Conservation (phyloP, 2,888 invertebrate species). For the Apotomis capreana region DNA sequence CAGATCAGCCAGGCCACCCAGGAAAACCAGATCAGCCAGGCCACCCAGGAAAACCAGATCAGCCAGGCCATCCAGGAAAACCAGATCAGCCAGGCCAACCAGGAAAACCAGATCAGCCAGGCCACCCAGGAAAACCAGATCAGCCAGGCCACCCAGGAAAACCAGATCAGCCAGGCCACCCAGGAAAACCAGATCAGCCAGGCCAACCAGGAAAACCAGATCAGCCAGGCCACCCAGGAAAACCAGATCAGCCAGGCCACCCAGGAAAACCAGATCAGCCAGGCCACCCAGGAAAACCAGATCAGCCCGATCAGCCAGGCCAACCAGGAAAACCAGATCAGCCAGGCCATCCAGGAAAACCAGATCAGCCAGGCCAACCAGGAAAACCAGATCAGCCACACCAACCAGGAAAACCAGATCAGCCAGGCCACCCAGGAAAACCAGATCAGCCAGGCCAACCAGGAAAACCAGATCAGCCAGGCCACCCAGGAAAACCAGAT, state of each 20-base stretch:
- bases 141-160: not conserved
- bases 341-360: not conserved
- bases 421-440: too few species aligned
- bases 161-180: too few species aligned
- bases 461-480: not conserved
- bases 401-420: constrained; percentile 11
- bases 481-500: not conserved
- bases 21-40: too few species aligned
- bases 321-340: not conserved
- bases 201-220: constrained; percentile 12
- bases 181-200: too few species aligned
- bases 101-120: not conserved
- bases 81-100: not conserved
- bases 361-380: too few species aligned
- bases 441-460: not conserved
- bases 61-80: too few species aligned
- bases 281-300: not conserved
- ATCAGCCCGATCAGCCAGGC: too few species aligned
- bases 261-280: too few species aligned
- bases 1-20: too few species aligned
- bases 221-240: too few species aligned
- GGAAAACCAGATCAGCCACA: too few species aligned
- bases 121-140: not conserved
- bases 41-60: constrained; percentile 10
- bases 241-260: not conserved